Base-by-base conservation (phyloP, 2,888 invertebrate genomes). In the Sinotaia quadrata region DNA sequence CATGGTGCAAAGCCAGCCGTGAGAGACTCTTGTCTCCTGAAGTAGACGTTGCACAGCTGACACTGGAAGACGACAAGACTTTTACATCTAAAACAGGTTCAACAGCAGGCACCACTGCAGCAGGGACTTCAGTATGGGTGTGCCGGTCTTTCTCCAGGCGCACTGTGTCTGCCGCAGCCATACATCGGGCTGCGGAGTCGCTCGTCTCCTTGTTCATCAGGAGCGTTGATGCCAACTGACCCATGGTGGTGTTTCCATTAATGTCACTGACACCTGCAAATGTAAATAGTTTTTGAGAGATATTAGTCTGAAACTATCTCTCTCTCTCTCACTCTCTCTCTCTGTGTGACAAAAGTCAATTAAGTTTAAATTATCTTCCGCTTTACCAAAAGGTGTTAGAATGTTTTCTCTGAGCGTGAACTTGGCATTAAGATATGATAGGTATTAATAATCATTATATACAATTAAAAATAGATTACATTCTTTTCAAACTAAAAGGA, bases 1-100 rank as follows among this genome's bases (percentile, higher is more conserved):
- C 58, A 34, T 58, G 67, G 47, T 67, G 54, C 27, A 51, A 58
- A 8, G 57, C 67, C 51, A 52, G 37, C 12, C 67, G 51, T 0
- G 51, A 51, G 36, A 59, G 29, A 31, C 49, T 59, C 12, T 58
- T 66, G 47, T 57, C 49, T 36, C 27, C 34, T n/a, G 29, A 31
- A 36, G 24, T 47, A 29, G 31, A n/a, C 31, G 52, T 34, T 7
- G 54, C 63, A 2, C n/a, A 15, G 33, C 33, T 41, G 27, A 24
- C 54, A 18, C 54, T 31, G 3, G 60, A 47, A 2, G 61, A 61
- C 0, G 61, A 61, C 27, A 65, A 52, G n/a, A 65, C 65, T 10
- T 21, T 65, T 15, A 65, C 56, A 21, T 65, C 65, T 18, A 37
- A 21, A 18, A 49, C 8, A 21, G n/a, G 5, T 12, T n/a, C 47